phyloP scores from a whole-genome alignment of 23 tunicate species.

The Styela clava region DNA sequence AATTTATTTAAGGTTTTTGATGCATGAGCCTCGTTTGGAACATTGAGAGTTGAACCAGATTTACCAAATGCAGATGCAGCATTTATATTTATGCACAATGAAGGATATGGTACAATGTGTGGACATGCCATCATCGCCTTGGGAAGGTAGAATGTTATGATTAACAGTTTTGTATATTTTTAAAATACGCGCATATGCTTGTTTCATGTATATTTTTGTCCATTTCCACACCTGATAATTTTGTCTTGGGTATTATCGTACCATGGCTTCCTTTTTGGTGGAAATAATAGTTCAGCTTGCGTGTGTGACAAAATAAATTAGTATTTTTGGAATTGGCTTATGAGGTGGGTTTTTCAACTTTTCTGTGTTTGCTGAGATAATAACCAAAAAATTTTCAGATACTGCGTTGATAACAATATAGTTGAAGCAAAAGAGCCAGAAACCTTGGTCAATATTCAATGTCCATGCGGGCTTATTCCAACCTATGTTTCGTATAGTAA shows the following conservation, averaged over 20 bases:
- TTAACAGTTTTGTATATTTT: background rate
- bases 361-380: too few relatives aligned
- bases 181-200: too few relatives aligned
- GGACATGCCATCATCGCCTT: conserved; percentile 61
- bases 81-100: conserved; percentile 56
- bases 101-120: conserved; percentile 66
- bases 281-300: too few relatives aligned
- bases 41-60: conserved; percentile 44
- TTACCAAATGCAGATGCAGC: conserved; percentile 50
- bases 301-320: too few relatives aligned
- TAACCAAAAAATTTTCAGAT: conserved; percentile 23
- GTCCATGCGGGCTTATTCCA: conserved; percentile 60
- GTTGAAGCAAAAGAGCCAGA: conserved; percentile 57
- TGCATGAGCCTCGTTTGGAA: conserved; percentile 62
- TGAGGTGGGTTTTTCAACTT: too few relatives aligned
- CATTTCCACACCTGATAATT: too few relatives aligned
- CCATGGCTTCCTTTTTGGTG: too few relatives aligned
- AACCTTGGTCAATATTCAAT: conserved; percentile 52
- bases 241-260: too few relatives aligned
- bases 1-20: too few relatives aligned
- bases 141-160: too few relatives aligned
- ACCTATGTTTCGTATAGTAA: conserved; percentile 38
- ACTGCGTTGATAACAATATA: conserved; percentile 40
- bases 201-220: too few relatives aligned
- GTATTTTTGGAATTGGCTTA: too few relatives aligned